A percentile compares a stretch with the other conserved stretches of the same genome.
These are phyloP conservation scores for Macrobrachium nipponense DNA, from an alignment of 1,140 invertebrate species.

Conservation along the genomic window DNA sequence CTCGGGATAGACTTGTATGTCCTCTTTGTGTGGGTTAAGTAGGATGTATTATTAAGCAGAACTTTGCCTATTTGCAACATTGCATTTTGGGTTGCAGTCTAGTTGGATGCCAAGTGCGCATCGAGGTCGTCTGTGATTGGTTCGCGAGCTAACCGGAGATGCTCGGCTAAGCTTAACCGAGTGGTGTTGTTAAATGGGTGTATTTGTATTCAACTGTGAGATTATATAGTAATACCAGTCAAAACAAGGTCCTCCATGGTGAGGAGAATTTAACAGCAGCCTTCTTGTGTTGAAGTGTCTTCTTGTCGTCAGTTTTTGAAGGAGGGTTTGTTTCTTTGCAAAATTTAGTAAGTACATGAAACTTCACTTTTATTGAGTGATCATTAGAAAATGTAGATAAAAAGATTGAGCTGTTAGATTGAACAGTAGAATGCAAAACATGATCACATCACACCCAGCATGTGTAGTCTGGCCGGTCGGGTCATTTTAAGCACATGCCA, in stretches of 20 bases:
- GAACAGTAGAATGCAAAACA: constrained; percentile 39
- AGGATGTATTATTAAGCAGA: constrained; percentile 40
- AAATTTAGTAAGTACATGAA: too few relatives aligned
- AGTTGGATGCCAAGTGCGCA: constrained; percentile 50
- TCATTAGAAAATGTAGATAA: neutral
- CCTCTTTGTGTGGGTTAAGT: neutral
- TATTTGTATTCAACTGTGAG: neutral
- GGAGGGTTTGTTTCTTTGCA: too few relatives aligned
- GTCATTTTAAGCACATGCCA: constrained; percentile 56
- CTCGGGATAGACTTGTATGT: too few relatives aligned
- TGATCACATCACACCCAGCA: constrained; percentile 30
- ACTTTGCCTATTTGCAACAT: constrained; percentile 32
- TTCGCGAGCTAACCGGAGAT: neutral
- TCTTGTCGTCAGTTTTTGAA: too few relatives aligned
- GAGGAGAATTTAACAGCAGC: too few relatives aligned
- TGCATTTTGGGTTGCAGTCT: constrained; percentile 32
- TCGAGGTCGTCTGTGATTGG: constrained; percentile 40
- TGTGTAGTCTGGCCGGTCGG: constrained; percentile 24
- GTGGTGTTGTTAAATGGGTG: neutral
- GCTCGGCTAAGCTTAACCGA: neutral
- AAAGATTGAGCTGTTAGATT: neutral
- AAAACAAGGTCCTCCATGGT: too few relatives aligned
- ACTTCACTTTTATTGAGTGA: too few relatives aligned
- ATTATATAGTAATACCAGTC: neutral
- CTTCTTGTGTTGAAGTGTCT: too few relatives aligned